Evolutionary conservation across 1,140 invertebrate species (phyloP).

Genomic region (Diploscapter pachys): DNA sequence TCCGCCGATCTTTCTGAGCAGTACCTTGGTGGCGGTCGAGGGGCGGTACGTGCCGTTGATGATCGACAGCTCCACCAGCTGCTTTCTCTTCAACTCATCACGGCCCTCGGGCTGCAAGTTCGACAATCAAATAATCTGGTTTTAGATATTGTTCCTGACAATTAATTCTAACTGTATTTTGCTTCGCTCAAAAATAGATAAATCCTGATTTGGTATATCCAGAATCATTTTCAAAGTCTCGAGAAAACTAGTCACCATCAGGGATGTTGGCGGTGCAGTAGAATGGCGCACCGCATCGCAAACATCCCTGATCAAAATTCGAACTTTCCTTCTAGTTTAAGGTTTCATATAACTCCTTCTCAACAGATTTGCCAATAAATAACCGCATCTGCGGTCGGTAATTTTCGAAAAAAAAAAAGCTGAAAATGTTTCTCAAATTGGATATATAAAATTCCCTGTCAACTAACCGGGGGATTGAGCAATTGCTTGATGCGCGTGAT

Average conservation of each 20-base stretch:
- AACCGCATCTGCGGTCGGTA: too few relatives aligned
- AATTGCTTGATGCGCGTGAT: conserved; percentile 97
- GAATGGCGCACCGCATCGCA: too few relatives aligned
- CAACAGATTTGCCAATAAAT: too few relatives aligned
- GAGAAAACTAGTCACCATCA: background rate
- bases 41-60: conserved; percentile 93
- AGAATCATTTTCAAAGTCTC: background rate
- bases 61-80: conserved; percentile 98
- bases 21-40: conserved; percentile 23
- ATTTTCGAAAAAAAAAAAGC: background rate
- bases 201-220: background rate
- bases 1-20: background rate
- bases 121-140: background rate
- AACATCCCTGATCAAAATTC: too few relatives aligned
- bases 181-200: background rate
- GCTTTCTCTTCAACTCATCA: conserved; percentile 98
- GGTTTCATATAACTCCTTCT: too few relatives aligned
- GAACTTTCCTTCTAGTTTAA: too few relatives aligned
- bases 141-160: background rate
- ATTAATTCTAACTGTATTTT: conserved; percentile 4
- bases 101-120: conserved; percentile 88
- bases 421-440: background rate
- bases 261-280: too few relatives aligned
- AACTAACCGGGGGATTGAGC: conserved; percentile 67
- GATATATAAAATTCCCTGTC: background rate